Conservation (phyloP, 2,113 vertebrate species). For the Turdus rufiventris region DNA sequence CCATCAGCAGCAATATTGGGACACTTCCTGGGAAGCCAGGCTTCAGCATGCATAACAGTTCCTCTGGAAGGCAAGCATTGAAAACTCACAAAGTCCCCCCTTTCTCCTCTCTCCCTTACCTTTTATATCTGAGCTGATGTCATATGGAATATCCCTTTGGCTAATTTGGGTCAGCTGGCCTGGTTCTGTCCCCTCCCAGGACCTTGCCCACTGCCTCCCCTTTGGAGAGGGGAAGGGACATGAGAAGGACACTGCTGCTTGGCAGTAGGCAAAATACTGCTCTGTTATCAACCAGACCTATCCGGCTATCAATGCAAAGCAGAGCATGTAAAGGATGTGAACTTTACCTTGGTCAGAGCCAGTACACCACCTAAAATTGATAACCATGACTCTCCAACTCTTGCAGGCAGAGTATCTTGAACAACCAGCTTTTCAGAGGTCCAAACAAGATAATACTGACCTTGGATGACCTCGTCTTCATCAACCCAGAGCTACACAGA, state of each 20-base stretch:
- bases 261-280: neutral
- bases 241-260: neutral
- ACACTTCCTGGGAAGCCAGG: neutral
- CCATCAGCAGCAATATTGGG: neutral
- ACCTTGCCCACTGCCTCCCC: no score
- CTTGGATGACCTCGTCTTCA: constrained; percentile 85
- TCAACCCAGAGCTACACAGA: constrained; percentile 84
- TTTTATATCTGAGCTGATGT: neutral
- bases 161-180: neutral
- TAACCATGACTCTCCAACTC: neutral
- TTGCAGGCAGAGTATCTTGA: constrained; percentile 78
- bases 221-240: neutral
- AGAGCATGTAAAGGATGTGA: neutral
- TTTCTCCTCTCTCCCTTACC: neutral
- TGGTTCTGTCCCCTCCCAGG: neutral
- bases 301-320: neutral
- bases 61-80: neutral
- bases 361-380: neutral
- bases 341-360: neutral
- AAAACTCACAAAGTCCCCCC: neutral
- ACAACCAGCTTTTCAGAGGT: constrained; percentile 85
- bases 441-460: constrained; percentile 85
- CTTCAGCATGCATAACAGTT: neutral
- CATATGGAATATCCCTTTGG: neutral
- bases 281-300: neutral